A percentile compares a stretch with the other conserved stretches of the same genome.
These are phyloP conservation scores for Osmerus eperlanus DNA, from an alignment of 2,113 vertebrate genomes.

Conservation along the genomic window DNA sequence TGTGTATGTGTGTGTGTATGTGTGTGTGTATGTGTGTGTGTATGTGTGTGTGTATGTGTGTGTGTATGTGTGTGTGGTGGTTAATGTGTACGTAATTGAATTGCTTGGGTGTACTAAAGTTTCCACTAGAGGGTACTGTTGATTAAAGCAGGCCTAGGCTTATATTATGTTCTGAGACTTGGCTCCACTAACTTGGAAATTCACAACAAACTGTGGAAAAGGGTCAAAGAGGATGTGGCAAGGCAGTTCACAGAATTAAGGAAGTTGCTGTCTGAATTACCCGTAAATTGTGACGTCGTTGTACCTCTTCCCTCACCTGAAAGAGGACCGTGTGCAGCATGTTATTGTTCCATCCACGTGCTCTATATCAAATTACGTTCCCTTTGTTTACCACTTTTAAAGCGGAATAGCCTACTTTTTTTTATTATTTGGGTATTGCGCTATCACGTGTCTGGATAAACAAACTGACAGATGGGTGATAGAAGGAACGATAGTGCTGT, in stretches of 20 bases:
- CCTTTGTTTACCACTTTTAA: not conserved
- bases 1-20: no score
- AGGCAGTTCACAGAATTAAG: slow-evolving; percentile 24
- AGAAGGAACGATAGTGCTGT: no score
- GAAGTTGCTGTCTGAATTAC: slow-evolving; percentile 6
- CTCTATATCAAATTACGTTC: not conserved
- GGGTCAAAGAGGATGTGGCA: not conserved
- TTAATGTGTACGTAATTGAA: no score
- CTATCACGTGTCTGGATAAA: no score
- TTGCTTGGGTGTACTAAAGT: no score
- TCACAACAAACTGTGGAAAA: not conserved
- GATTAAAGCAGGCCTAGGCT: not conserved
- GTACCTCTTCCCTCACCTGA: slow-evolving; percentile 42
- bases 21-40: no score
- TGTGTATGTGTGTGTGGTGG: no score
- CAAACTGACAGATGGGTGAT: no score
- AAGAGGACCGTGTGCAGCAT: not conserved
- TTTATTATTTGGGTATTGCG: no score
- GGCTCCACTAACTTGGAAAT: not conserved
- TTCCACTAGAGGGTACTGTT: slow-evolving; percentile 2
- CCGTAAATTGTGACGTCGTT: slow-evolving; percentile 45
- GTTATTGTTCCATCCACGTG: slow-evolving; percentile 26
- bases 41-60: no score
- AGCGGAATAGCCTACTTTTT: no score
- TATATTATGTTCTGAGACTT: not conserved